Conservation (phyloP, 2,113 vertebrate species). For the Nothocercus nigrocapillus region DNA sequence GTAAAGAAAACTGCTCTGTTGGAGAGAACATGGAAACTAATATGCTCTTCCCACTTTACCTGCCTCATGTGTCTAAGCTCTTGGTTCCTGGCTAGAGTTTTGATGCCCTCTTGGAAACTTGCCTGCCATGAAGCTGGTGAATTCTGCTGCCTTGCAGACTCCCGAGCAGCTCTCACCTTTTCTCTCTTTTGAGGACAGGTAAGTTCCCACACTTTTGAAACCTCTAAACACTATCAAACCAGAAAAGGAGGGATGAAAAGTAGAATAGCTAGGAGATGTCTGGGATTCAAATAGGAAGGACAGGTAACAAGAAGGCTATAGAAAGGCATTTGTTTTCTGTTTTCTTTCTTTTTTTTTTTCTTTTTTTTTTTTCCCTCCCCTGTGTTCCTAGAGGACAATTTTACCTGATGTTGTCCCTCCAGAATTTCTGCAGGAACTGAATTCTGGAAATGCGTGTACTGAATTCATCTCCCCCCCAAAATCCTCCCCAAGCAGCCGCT, state of each 20-base stretch:
- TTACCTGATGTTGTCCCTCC: neutral
- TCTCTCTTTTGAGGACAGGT: neutral
- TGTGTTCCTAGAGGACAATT: neutral
- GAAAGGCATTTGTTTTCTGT: neutral
- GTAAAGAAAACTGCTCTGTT: neutral
- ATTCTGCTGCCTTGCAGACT: neutral
- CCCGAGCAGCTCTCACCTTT: neutral
- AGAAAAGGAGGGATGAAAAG: neutral
- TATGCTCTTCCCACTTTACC: neutral
- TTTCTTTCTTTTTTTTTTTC: neutral
- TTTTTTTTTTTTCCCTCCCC: neutral
- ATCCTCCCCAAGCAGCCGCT: neutral
- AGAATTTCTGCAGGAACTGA: neutral
- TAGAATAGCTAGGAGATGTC: neutral
- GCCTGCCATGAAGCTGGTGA: neutral
- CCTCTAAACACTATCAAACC: neutral
- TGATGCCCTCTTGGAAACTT: neutral
- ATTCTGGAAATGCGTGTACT: neutral
- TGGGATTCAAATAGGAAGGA: neutral
- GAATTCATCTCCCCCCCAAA: neutral
- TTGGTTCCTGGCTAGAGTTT: neutral
- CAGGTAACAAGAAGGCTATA: neutral
- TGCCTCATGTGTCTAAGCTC: rapidly evolving
- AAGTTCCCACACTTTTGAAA: neutral
- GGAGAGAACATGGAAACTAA: neutral